Percentiles rank a stretch among this genome's conserved stretches.
Evolutionary conservation across 2,888 invertebrate genomes (phyloP).

Genomic region (Corbicula japonica): DNA sequence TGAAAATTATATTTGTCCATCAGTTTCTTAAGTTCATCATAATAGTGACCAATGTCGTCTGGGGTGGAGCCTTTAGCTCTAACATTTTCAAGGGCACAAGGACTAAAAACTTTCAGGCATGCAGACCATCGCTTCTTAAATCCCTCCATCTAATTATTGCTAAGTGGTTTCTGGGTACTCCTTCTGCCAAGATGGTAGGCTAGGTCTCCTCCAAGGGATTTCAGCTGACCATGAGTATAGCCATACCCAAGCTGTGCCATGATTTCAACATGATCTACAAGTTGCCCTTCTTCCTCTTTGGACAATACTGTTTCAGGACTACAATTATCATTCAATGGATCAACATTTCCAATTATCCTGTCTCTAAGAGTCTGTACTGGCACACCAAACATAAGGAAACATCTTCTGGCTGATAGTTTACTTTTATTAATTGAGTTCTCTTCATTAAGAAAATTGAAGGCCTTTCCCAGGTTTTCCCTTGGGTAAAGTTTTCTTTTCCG

Average conservation of each 20-base stretch:
- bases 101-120: slow-evolving; percentile 11
- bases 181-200: slow-evolving; percentile 3
- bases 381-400: too few relatives aligned
- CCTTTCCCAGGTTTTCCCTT: too few relatives aligned
- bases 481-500: too few relatives aligned
- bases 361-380: too few relatives aligned
- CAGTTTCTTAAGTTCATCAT: slow-evolving; percentile 33
- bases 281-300: too few relatives aligned
- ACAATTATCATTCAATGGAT: too few relatives aligned
- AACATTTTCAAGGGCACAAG: slow-evolving; percentile 20
- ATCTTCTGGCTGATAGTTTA: too few relatives aligned
- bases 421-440: too few relatives aligned
- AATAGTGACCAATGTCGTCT: slow-evolving; percentile 32
- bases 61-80: slow-evolving; percentile 28
- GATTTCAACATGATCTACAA: neutral
- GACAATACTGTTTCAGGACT: too few relatives aligned
- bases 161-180: neutral
- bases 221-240: slow-evolving; percentile 17
- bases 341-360: too few relatives aligned
- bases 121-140: slow-evolving; percentile 19
- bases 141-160: neutral
- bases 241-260: slow-evolving; percentile 40
- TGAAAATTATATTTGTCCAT: slow-evolving; percentile 31
- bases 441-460: too few relatives aligned
- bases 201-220: slow-evolving; percentile 24